These are phyloP conservation scores for Emydocephalus ijimae DNA, from an alignment of 2,113 vertebrate genomes.

Conservation along the genomic window DNA sequence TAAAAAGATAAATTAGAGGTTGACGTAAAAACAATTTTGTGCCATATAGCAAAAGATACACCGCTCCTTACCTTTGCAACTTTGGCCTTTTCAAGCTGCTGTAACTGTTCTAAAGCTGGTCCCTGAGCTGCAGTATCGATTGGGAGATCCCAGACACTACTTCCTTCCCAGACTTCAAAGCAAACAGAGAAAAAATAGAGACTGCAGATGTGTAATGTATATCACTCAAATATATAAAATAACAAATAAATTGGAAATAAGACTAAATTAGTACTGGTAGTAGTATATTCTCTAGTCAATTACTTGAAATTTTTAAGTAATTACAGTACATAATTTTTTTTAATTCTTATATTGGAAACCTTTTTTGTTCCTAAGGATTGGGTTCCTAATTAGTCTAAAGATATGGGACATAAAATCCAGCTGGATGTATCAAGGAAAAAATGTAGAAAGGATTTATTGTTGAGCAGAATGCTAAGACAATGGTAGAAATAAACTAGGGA, in stretches of 20 bases:
- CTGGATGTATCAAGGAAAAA: background rate
- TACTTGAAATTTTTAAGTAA: background rate
- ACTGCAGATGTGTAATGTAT: background rate
- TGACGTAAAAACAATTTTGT: background rate
- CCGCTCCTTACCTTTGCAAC: slow-evolving; percentile 77
- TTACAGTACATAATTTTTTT: background rate
- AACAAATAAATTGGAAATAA: slow-evolving; percentile 38
- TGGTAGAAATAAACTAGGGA: background rate
- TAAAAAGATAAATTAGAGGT: background rate
- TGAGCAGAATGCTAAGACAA: background rate
- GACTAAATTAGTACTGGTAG: background rate
- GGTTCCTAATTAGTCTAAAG: background rate
- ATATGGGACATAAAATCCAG: background rate
- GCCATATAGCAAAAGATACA: background rate
- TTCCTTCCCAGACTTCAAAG: slow-evolving; percentile 88
- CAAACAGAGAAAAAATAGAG: slow-evolving; percentile 38
- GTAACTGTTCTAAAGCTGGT: slow-evolving; percentile 92
- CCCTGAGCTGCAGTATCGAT: slow-evolving; percentile 85
- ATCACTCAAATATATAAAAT: background rate
- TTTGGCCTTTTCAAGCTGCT: slow-evolving; percentile 94
- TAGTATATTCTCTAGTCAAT: background rate
- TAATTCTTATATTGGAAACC: background rate
- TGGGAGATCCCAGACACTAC: slow-evolving; percentile 97
- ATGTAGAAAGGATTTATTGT: background rate
- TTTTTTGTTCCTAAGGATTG: background rate